Evolutionary conservation across 2,797 vertebrate genomes (phyloP).

Genomic region (Myotis planiceps): DNA sequence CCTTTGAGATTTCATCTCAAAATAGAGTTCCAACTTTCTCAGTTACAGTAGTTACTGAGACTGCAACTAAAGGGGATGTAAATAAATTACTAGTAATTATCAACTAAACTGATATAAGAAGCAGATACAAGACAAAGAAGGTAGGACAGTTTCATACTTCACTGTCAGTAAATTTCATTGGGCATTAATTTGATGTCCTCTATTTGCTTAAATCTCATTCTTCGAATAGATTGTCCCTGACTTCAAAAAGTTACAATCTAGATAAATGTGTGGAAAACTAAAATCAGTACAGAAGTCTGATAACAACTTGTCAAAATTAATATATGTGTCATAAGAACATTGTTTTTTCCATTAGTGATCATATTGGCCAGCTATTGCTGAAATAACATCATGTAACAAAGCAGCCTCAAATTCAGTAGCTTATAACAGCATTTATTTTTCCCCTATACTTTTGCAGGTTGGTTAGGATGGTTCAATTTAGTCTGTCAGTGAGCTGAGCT

Average conservation of each 20-base stretch:
- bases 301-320: neutral
- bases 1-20: conserved; percentile 22
- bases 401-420: neutral
- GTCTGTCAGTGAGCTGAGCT: neutral
- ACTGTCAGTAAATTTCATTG: neutral
- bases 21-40: conserved; percentile 35
- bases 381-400: neutral
- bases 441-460: neutral
- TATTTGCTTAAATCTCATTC: neutral
- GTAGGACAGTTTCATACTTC: neutral
- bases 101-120: neutral
- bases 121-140: neutral
- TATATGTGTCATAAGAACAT: neutral
- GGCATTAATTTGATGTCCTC: neutral
- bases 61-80: neutral
- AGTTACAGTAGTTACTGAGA: neutral
- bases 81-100: neutral
- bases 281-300: neutral
- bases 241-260: neutral
- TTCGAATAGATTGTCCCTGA: neutral
- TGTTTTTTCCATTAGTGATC: neutral
- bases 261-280: neutral
- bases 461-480: neutral
- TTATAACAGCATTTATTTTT: neutral
- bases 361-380: neutral